A percentile compares a stretch with the other conserved stretches of the same genome.
These are phyloP conservation scores for Metaphire vulgaris DNA, from an alignment of 1,140 invertebrate species.

Conservation along the genomic window DNA sequence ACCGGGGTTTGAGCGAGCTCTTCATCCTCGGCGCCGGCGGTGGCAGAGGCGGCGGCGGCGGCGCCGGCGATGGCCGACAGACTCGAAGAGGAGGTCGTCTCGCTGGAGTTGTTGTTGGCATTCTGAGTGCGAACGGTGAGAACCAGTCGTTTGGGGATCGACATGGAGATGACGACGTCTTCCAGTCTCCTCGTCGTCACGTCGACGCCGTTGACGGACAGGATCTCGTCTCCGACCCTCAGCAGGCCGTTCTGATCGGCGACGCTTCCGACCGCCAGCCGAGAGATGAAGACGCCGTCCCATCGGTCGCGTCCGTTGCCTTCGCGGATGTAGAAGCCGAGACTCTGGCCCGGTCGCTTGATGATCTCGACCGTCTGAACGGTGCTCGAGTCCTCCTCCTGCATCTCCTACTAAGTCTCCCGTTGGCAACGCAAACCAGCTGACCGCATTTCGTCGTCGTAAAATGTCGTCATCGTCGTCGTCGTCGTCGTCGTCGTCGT, in stretches of 20 bases:
- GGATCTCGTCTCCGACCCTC: conserved; percentile 69
- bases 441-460: neutral
- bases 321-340: conserved; percentile 82
- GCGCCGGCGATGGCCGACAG: conserved; percentile 54
- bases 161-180: conserved; percentile 65
- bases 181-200: conserved; percentile 94
- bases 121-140: conserved; percentile 13
- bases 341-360: conserved; percentile 88
- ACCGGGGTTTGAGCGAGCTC: conserved; percentile 71
- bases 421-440: neutral
- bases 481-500: too few relatives aligned
- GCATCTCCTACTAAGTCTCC: neutral
- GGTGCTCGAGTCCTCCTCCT: conserved; percentile 39
- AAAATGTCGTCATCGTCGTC: neutral
- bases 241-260: conserved; percentile 73
- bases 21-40: conserved; percentile 57
- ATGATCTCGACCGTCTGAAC: conserved; percentile 93
- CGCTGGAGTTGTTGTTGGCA: conserved; percentile 15
- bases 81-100: conserved; percentile 41
- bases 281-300: conserved; percentile 90
- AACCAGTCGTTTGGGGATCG: conserved; percentile 16
- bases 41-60: conserved; percentile 57
- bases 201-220: conserved; percentile 90
- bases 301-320: conserved; percentile 63
- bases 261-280: conserved; percentile 87